Percentiles rank a stretch among this genome's conserved stretches.
Evolutionary conservation across 2,888 invertebrate genomes (phyloP).

Genomic region (Hedychridium roseum): DNA sequence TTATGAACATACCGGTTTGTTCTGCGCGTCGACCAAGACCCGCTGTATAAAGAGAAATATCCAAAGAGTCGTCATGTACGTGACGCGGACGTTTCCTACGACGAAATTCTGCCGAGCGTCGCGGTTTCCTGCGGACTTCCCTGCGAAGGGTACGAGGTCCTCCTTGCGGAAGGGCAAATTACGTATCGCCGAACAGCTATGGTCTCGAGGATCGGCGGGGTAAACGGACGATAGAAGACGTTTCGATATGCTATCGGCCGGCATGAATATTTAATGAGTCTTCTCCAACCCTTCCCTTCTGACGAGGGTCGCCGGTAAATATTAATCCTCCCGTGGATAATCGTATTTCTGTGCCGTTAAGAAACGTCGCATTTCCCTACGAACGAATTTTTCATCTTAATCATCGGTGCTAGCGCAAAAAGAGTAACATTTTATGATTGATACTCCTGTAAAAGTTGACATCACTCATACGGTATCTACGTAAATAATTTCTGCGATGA

Average conservation of each 20-base stretch:
- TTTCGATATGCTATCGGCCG: constrained; percentile 34
- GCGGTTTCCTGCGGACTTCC: too few relatives aligned
- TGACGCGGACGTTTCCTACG: not conserved
- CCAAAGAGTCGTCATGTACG: not conserved
- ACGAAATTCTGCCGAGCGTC: not conserved
- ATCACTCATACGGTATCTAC: too few relatives aligned
- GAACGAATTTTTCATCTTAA: not conserved
- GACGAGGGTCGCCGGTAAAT: constrained; percentile 37
- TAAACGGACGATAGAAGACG: constrained; percentile 9
- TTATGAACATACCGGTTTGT: not conserved
- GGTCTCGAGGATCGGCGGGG: not conserved
- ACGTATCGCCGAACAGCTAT: not conserved
- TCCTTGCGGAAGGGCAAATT: not conserved
- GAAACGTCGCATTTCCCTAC: not conserved
- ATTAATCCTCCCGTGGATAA: constrained; percentile 33
- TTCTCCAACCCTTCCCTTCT: constrained; percentile 26
- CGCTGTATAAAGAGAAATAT: not conserved
- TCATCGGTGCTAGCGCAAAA: too few relatives aligned
- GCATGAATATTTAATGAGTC: constrained; percentile 39
- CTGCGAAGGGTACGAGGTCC: too few relatives aligned
- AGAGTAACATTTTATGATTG: too few relatives aligned
- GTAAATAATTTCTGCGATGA: too few relatives aligned
- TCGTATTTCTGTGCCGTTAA: constrained; percentile 13
- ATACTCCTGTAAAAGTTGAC: too few relatives aligned
- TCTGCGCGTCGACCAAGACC: not conserved